Evolutionary conservation across 2,888 invertebrate species (phyloP).

Genomic region (Elegia similella): DNA sequence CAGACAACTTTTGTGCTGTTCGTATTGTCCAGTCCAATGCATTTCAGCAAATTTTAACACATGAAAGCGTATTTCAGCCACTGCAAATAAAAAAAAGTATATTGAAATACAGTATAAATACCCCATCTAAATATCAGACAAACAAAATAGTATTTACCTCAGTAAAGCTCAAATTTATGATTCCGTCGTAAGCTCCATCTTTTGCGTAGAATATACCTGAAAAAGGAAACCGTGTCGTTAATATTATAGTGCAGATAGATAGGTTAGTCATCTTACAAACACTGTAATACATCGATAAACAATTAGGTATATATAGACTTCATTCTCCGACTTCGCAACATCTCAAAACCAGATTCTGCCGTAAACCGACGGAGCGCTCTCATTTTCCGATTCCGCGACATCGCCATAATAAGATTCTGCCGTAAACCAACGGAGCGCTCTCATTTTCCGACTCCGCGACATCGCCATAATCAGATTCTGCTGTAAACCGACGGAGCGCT

Average conservation of each 20-base stretch:
- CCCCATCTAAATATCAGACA: constrained; percentile 16
- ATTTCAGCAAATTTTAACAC: constrained; percentile 70
- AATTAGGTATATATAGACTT: no score
- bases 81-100: constrained; percentile 73
- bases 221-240: constrained; percentile 27
- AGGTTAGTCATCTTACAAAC: no score
- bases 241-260: background rate
- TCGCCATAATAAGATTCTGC: no score
- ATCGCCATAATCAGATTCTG: no score
- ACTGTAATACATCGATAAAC: no score
- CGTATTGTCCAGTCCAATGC: constrained; percentile 2
- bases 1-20: constrained; percentile 15
- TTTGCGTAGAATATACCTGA: constrained; percentile 84
- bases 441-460: no score
- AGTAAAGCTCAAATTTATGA: constrained; percentile 89
- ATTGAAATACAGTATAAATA: background rate
- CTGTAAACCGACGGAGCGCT: no score
- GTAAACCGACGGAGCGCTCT: no score
- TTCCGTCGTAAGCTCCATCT: constrained; percentile 90
- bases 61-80: constrained; percentile 88
- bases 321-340: no score
- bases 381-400: no score
- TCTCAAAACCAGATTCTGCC: no score
- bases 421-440: no score
- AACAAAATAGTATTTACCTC: constrained; percentile 80